Evolutionary conservation across 2,113 vertebrate genomes (phyloP).

Genomic region (Gambusia holbrooki): DNA sequence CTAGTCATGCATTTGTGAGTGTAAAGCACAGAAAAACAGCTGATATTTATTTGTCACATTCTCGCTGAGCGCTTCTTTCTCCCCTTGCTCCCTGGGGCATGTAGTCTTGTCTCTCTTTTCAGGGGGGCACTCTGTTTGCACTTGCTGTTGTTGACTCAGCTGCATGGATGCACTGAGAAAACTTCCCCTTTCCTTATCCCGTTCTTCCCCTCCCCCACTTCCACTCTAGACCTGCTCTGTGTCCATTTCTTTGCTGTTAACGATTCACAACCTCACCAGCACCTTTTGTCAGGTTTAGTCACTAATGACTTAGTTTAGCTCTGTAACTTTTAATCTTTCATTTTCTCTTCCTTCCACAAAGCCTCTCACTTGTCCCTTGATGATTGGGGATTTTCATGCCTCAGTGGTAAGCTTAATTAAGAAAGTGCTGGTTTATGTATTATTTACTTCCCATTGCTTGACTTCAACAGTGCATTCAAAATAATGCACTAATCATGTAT

Average conservation of each 20-base stretch:
- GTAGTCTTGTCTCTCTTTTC: constrained; percentile 54
- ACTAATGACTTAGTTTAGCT: constrained; percentile 2
- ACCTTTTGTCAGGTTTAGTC: constrained; percentile 13
- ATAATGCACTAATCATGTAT: not conserved
- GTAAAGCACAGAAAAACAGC: constrained; percentile 2
- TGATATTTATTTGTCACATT: constrained; percentile 58
- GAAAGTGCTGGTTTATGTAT: constrained; percentile 14
- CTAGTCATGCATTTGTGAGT: not conserved
- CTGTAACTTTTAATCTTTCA: constrained; percentile 15
- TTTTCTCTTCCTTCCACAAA: constrained; percentile 21
- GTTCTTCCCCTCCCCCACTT: constrained; percentile 7
- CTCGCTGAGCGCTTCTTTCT: constrained; percentile 36
- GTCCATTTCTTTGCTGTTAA: constrained; percentile 12
- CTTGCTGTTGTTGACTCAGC: constrained; percentile 79
- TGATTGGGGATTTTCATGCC: constrained; percentile 23
- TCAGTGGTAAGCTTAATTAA: constrained; percentile 39
- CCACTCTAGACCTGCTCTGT: constrained; percentile 6
- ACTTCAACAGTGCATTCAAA: constrained; percentile 7
- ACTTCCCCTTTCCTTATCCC: constrained; percentile 46
- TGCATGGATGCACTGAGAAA: constrained; percentile 66
- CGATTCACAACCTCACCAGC: constrained; percentile 21
- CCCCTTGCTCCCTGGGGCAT: constrained; percentile 23
- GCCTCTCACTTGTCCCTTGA: constrained; percentile 22
- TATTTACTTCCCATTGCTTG: constrained; percentile 8
- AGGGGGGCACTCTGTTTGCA: constrained; percentile 65